Conservation (phyloP, 2,888 invertebrate species). For the Galerucella calmariensis region DNA sequence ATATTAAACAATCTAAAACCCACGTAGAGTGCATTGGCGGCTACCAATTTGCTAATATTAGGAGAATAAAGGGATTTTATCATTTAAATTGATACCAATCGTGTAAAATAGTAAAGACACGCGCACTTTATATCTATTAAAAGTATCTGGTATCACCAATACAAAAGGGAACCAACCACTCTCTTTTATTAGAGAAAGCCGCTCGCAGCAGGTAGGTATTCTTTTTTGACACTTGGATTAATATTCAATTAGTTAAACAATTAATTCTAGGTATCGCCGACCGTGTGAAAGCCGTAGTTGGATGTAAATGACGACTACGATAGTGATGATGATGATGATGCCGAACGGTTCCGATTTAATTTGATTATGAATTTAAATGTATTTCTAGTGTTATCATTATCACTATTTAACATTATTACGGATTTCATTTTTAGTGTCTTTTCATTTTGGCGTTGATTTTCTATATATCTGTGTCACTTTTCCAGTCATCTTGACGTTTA, state of each 20-base stretch:
- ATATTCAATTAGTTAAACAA: conserved; percentile 48
- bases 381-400: background rate
- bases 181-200: conserved; percentile 33
- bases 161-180: conserved; percentile 19
- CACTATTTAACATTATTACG: too few relatives aligned
- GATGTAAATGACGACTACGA: conserved; percentile 11
- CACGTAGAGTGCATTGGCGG: too few relatives aligned
- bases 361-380: conserved; percentile 26
- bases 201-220: conserved; percentile 41
- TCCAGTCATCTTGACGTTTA: too few relatives aligned
- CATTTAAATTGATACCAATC: background rate
- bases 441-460: too few relatives aligned
- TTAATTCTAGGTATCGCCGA: conserved; percentile 40
- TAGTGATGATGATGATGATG: background rate
- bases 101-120: conserved; percentile 9
- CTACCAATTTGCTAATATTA: background rate
- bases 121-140: conserved; percentile 17
- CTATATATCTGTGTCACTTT: too few relatives aligned
- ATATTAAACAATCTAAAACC: too few relatives aligned
- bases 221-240: conserved; percentile 44
- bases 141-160: conserved; percentile 3
- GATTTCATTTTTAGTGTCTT: too few relatives aligned
- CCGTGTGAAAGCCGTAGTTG: conserved; percentile 41
- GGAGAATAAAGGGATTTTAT: background rate
- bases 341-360: background rate